Base-by-base conservation (phyloP, 1,140 invertebrate genomes). In the Varroa destructor region DNA sequence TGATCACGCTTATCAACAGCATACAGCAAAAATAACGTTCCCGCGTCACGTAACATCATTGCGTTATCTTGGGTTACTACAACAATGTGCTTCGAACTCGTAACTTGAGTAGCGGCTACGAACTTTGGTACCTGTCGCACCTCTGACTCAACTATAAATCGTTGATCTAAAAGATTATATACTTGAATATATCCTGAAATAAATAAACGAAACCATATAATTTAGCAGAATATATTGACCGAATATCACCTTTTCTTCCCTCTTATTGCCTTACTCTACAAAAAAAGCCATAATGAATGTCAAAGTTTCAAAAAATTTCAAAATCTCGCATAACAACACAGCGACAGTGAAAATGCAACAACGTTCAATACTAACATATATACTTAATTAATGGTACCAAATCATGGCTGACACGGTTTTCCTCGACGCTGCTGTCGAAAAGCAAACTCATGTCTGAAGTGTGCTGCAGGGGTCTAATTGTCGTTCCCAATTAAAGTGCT, bases 181-280 rank as follows among this genome's bases (percentile, higher is more conserved):
- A 67, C 61, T 40, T 67, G 61, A 8, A 67, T 67, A 8, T 67
- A 67, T 12, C 61, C 61, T 67, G 61, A 40, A 67, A 67, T 12
- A 37, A 3, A 42, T 0, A 3, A 58, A 42, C 25, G 6, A 42
- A 12, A 12, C 55, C 10, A 12, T n/a, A 12, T 12, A 56, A 56
- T 56, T n/a, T n/a, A 12, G 10, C 55, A n/a, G 55, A n/a, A 56
- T 56, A 12, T n/a, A 56, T n/a, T 58, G 4, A 58, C 4, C 12
- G 57, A 36, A 58, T 58, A 42, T 6, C 4, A 58, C 6, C 57
- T 5, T 42, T 58, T 12, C 57, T 36, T 3, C 6, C 12, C 57
- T 37, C 25, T 58, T 5, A 58, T 58, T 58, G 25, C 12, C 40
- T 36, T 36, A 3, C 25, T 58, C 12, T 6, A 12, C 40, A 36